A percentile compares a stretch with the other conserved stretches of the same genome.
phyloP scores from a whole-genome alignment of 2,888 invertebrate genomes.

The Parnassius apollo region DNA sequence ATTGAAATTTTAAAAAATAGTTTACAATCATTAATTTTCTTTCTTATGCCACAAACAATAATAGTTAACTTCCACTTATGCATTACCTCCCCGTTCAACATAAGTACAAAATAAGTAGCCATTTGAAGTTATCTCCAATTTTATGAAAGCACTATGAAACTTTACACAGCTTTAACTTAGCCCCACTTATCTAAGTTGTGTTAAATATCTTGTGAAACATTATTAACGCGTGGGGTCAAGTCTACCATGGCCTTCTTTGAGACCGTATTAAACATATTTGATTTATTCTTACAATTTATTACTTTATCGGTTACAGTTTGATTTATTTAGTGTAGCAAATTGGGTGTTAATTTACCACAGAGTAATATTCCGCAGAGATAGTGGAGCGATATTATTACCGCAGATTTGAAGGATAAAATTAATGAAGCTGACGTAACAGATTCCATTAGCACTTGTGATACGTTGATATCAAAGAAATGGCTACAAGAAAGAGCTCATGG shows the following conservation, averaged over 20 bases:
- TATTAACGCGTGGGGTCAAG: constrained; percentile 14
- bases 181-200: background rate
- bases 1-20: no score
- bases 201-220: constrained; percentile 23
- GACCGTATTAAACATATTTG: constrained; percentile 21
- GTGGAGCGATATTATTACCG: constrained; percentile 1
- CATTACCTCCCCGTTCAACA: no score
- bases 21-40: no score
- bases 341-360: constrained; percentile 18
- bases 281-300: constrained; percentile 24
- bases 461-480: no score
- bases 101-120: no score
- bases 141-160: background rate
- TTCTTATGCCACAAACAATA: no score
- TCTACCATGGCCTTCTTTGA: constrained; percentile 2
- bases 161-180: background rate
- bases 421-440: no score
- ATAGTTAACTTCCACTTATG: no score
- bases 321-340: constrained; percentile 26
- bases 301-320: constrained; percentile 22
- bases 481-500: no score
- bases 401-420: no score
- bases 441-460: no score
- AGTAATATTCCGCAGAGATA: constrained; percentile 5
- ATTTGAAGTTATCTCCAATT: no score